Evolutionary conservation across 1,140 invertebrate species (phyloP).

Genomic region (Drosophila nikananu): DNA sequence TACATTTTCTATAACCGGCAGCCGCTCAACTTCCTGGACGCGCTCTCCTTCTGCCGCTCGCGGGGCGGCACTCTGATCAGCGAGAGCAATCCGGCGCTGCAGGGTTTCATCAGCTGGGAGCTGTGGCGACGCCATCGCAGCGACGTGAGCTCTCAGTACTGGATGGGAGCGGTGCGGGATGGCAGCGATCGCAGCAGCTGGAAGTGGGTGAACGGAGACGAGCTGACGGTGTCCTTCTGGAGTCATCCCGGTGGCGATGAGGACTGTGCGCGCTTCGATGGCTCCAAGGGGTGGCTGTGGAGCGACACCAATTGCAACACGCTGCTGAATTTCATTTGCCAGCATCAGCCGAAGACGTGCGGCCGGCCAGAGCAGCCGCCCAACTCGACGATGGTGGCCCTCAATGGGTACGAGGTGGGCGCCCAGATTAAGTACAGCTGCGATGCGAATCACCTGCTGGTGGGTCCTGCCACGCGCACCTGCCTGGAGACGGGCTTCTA

Average conservation of each 20-base stretch:
- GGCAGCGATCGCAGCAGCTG: slow-evolving; percentile 92
- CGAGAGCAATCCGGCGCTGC: slow-evolving; percentile 96
- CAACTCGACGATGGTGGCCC: slow-evolving; percentile 93
- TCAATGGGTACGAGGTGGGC: slow-evolving; percentile 92
- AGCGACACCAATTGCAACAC: slow-evolving; percentile 95
- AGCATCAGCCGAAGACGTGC: slow-evolving; percentile 96
- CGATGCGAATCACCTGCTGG: slow-evolving; percentile 93
- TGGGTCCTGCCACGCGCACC: slow-evolving; percentile 93
- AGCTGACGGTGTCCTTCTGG: slow-evolving; percentile 97
- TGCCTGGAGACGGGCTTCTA: slow-evolving; percentile 97
- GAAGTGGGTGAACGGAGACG: slow-evolving; percentile 96
- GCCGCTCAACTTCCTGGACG: slow-evolving; percentile 92
- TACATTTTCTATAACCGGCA: slow-evolving; percentile 98
- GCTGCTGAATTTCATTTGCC: slow-evolving; percentile 96
- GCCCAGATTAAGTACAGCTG: slow-evolving; percentile 95
- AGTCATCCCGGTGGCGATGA: slow-evolving; percentile 93
- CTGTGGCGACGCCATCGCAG: slow-evolving; percentile 95
- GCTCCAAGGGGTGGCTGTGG: slow-evolving; percentile 97
- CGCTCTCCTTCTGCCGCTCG: slow-evolving; percentile 92
- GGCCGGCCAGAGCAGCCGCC: slow-evolving; percentile 96
- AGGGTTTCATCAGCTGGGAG: slow-evolving; percentile 98
- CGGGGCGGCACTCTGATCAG: slow-evolving; percentile 94
- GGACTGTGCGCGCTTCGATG: slow-evolving; percentile 96
- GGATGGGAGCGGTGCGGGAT: slow-evolving; percentile 96
- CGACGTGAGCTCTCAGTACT: slow-evolving; percentile 96